A percentile compares a stretch with the other conserved stretches of the same genome.
These are phyloP conservation scores for Tineola bisselliella DNA, from an alignment of 2,888 invertebrate genomes.

Conservation along the genomic window DNA sequence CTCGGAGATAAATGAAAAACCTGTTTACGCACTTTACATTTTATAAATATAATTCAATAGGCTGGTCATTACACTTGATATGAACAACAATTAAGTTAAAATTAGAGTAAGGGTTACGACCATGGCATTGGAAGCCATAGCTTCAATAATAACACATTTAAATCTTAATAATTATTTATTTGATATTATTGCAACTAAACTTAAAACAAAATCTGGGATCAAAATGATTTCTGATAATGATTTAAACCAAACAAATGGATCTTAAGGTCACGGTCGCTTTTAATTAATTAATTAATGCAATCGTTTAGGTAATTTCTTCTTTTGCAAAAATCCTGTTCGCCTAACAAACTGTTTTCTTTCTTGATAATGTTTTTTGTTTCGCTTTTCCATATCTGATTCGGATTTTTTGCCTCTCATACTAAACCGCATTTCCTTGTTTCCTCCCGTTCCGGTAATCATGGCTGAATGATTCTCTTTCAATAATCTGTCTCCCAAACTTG, in stretches of 20 bases:
- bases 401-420: slow-evolving; percentile 67
- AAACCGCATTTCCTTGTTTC: slow-evolving; percentile 85
- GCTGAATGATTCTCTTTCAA: slow-evolving; percentile 64
- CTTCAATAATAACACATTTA: too few relatives aligned
- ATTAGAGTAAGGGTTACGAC: too few relatives aligned
- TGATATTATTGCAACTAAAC: too few relatives aligned
- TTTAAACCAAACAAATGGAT: too few relatives aligned
- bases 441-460: slow-evolving; percentile 65
- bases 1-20: background rate
- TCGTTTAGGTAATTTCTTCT: slow-evolving; percentile 25
- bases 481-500: slow-evolving; percentile 79
- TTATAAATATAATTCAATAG: background rate
- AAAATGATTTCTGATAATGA: too few relatives aligned
- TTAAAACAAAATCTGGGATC: too few relatives aligned
- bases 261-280: background rate
- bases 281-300: background rate
- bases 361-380: slow-evolving; percentile 73
- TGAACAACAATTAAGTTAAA: too few relatives aligned
- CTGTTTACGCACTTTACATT: background rate
- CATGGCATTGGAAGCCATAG: too few relatives aligned
- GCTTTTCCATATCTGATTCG: slow-evolving; percentile 64
- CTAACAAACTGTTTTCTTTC: slow-evolving; percentile 74
- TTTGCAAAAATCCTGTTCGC: slow-evolving; percentile 47
- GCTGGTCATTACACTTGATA: background rate
- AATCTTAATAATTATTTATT: too few relatives aligned